phyloP scores from a whole-genome alignment of 2,113 vertebrate genomes.

The Chloropsis hardwickii region DNA sequence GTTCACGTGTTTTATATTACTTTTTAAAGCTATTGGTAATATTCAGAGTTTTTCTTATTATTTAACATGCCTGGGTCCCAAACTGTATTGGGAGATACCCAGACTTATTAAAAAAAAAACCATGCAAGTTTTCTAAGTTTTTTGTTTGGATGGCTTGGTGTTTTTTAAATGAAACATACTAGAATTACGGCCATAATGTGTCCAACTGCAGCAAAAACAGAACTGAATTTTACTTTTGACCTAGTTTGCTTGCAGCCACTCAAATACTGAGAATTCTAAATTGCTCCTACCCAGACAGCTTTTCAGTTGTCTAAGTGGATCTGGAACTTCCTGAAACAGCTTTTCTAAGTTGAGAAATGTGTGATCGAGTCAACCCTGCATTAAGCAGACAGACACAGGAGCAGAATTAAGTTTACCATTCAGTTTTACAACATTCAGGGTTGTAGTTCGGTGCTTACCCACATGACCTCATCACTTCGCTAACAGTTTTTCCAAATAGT shows the following conservation, averaged over 20 bases:
- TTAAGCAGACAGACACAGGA: neutral
- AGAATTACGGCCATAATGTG: neutral
- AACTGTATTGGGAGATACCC: neutral
- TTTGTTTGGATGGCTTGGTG: neutral
- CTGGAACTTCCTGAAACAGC: neutral
- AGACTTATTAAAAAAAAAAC: neutral
- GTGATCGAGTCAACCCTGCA: neutral
- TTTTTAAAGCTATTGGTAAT: neutral
- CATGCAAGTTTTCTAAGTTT: neutral
- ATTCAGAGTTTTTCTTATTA: neutral
- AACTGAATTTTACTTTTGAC: neutral
- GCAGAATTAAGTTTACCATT: neutral
- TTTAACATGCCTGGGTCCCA: neutral
- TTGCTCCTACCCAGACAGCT: neutral
- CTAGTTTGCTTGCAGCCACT: neutral
- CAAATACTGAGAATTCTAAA: neutral
- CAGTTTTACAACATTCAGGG: neutral
- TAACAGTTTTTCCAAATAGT: neutral
- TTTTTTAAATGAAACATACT: neutral
- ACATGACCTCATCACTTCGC: neutral
- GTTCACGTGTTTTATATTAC: neutral
- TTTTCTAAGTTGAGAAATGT: neutral
- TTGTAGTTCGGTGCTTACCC: neutral
- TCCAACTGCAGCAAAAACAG: neutral
- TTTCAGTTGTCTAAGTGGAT: neutral